Evolutionary conservation across 2,113 vertebrate genomes (phyloP).

Genomic region (Polypterus bichir): DNA sequence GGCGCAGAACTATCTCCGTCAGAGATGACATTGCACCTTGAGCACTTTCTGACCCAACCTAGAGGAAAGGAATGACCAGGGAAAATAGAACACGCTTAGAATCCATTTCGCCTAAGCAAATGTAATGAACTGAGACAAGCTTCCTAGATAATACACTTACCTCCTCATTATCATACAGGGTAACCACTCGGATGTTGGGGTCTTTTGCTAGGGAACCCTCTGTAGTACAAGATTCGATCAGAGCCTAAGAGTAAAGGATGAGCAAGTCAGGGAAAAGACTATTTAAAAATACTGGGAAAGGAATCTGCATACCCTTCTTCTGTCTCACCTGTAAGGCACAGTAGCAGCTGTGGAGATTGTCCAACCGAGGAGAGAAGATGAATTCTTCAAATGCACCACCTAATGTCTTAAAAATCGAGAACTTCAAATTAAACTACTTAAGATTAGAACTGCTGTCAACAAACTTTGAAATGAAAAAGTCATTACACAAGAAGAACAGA

Average conservation of each 20-base stretch:
- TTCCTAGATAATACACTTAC: constrained; percentile 33
- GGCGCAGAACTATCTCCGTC: constrained; percentile 78
- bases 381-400: constrained; percentile 87
- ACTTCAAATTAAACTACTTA: too few species aligned
- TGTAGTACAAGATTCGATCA: constrained; percentile 61
- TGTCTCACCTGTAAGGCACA: constrained; percentile 78
- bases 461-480: too few species aligned
- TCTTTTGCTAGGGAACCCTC: constrained; percentile 61
- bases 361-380: constrained; percentile 85
- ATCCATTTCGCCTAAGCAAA: too few species aligned
- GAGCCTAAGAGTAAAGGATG: constrained; percentile 44
- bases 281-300: neutral
- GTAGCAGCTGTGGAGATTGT: constrained; percentile 96
- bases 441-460: too few species aligned
- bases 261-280: neutral
- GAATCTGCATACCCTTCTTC: neutral
- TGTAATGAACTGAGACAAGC: too few species aligned
- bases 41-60: constrained; percentile 91
- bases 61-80: constrained; percentile 3
- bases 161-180: constrained; percentile 91
- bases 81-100: neutral
- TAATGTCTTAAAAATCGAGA: constrained; percentile 46
- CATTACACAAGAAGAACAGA: too few species aligned
- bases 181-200: constrained; percentile 74
- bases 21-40: constrained; percentile 84